Evolutionary conservation across 2,888 invertebrate genomes (phyloP).

Genomic region (Zaprionus bogoriensis): DNA sequence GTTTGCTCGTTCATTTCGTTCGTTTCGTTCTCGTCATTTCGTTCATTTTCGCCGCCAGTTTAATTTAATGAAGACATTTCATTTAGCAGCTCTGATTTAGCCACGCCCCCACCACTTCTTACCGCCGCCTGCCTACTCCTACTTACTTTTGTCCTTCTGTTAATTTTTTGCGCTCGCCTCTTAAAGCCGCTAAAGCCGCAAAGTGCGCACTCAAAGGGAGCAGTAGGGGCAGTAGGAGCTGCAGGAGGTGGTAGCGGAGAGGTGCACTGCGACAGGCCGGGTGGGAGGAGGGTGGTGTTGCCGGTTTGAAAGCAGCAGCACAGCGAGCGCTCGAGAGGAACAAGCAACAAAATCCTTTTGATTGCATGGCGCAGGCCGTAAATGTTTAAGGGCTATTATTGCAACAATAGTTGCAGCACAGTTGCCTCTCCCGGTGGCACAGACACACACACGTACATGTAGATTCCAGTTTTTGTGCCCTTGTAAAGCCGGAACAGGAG

Average conservation of each 20-base stretch:
- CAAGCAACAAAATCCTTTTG: constrained; percentile 44
- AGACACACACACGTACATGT: not conserved
- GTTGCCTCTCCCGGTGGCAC: not conserved
- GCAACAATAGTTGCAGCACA: constrained; percentile 64
- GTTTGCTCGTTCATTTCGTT: constrained; percentile 38
- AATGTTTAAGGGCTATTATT: constrained; percentile 61
- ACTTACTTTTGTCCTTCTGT: not conserved
- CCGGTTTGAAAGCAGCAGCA: too few species aligned
- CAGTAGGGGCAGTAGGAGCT: not conserved
- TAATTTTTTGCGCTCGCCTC: constrained; percentile 3
- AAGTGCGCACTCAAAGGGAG: constrained; percentile 17
- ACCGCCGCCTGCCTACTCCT: not conserved
- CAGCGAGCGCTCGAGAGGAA: too few species aligned
- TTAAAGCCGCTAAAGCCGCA: constrained; percentile 37
- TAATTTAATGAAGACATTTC: constrained; percentile 74
- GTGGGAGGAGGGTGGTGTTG: too few species aligned
- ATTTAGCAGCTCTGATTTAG: constrained; percentile 58
- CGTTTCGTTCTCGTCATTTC: constrained; percentile 57
- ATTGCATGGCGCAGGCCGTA: constrained; percentile 49
- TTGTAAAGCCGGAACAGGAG: not conserved
- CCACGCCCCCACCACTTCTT: not conserved
- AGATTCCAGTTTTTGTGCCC: constrained; percentile 25
- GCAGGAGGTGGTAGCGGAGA: not conserved
- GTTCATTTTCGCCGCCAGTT: constrained; percentile 57
- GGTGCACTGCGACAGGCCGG: too few species aligned